phyloP scores from a whole-genome alignment of 2,888 invertebrate genomes.

The Bellardia bayeri region DNA sequence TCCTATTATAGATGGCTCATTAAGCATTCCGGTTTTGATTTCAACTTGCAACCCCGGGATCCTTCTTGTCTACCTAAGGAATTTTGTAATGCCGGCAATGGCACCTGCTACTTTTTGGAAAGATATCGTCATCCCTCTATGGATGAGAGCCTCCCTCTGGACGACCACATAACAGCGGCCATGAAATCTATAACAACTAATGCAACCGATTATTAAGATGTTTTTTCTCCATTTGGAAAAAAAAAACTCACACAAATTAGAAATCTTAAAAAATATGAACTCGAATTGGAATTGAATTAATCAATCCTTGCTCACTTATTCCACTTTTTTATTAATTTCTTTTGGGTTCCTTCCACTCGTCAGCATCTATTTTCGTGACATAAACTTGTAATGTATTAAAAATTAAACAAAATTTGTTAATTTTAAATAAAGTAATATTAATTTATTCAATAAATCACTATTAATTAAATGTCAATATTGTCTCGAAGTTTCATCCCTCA shows the following conservation, averaged over 20 bases:
- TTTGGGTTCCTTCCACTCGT: not conserved
- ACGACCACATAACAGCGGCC: conserved; percentile 83
- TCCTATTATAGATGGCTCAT: conserved; percentile 88
- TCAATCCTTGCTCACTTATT: not conserved
- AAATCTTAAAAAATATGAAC: not conserved
- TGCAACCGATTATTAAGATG: conserved; percentile 61
- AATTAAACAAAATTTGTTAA: conserved; percentile 42
- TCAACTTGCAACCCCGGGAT: conserved; percentile 89
- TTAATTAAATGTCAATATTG: conserved; percentile 56
- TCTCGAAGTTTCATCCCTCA: conserved; percentile 53
- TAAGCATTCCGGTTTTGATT: conserved; percentile 89
- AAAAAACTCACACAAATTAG: conserved; percentile 6
- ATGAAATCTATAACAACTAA: conserved; percentile 81
- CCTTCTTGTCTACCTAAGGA: conserved; percentile 92
- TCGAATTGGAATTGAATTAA: conserved; percentile 19
- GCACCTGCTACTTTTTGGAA: conserved; percentile 94
- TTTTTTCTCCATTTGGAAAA: not conserved
- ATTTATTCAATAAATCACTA: conserved; percentile 62
- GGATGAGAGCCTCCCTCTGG: conserved; percentile 85
- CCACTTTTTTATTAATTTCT: not conserved
- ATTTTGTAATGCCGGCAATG: conserved; percentile 90
- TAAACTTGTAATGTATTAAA: not conserved
- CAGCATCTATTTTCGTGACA: not conserved
- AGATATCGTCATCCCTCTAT: conserved; percentile 90
- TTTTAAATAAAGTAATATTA: conserved; percentile 34